phyloP scores from a whole-genome alignment of 2,797 vertebrate species.

The Galago senegalensis region DNA sequence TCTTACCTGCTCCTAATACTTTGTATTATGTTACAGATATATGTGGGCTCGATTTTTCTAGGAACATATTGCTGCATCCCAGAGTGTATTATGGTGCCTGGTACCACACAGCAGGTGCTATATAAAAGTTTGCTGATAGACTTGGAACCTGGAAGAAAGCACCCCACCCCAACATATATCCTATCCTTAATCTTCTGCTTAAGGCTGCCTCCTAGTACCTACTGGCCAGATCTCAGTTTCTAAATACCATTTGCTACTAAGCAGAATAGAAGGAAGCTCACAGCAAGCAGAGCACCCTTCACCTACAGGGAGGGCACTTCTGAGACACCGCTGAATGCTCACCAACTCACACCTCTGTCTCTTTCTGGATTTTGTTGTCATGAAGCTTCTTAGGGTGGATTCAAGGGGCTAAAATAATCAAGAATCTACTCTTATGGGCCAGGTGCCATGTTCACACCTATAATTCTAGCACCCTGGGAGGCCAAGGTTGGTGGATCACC shows the following conservation, averaged over 20 bases:
- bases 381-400: not conserved
- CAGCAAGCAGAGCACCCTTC: not conserved
- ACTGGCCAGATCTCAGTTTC: too few relatives aligned
- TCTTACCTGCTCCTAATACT: not conserved
- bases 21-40: not conserved
- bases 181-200: not conserved
- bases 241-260: too few relatives aligned
- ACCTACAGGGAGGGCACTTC: not conserved
- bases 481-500: too few relatives aligned
- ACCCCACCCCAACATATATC: not conserved
- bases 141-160: not conserved
- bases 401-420: not conserved
- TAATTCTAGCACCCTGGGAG: too few relatives aligned
- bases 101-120: not conserved
- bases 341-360: not conserved
- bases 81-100: not conserved
- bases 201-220: too few relatives aligned
- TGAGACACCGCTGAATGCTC: not conserved
- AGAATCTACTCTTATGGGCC: slow-evolving; percentile 32
- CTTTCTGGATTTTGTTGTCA: not conserved
- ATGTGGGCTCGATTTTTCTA: not conserved
- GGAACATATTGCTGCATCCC: not conserved
- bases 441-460: too few relatives aligned
- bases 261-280: too few relatives aligned
- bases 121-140: not conserved